These are phyloP conservation scores for Psilanteris sp. DNA, from an alignment of 1,140 invertebrate species.

Conservation along the genomic window DNA sequence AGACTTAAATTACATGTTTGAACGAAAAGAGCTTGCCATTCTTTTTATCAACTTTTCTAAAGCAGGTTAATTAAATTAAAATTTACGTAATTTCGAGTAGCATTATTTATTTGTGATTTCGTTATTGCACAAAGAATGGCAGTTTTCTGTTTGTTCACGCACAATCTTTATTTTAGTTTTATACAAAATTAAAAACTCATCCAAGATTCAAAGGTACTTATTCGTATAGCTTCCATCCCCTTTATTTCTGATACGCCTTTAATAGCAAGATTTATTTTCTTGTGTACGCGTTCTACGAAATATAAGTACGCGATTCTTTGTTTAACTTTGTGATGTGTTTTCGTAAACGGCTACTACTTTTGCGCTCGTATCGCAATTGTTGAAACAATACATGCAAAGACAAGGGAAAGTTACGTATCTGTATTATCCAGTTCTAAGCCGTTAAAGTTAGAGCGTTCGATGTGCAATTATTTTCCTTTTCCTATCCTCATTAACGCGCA, in stretches of 20 bases:
- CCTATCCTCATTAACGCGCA: conserved; percentile 19
- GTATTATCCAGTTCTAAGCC: conserved; percentile 15
- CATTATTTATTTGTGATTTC: conserved; percentile 34
- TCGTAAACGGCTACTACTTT: conserved; percentile 12
- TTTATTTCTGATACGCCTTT: conserved; percentile 27
- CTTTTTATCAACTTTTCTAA: conserved; percentile 33
- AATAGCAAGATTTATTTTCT: conserved; percentile 48
- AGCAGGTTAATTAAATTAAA: conserved; percentile 45
- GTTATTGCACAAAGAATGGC: conserved; percentile 30
- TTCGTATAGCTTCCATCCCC: conserved; percentile 23
- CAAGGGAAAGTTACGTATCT: conserved; percentile 42
- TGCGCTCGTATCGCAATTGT: conserved; percentile 5
- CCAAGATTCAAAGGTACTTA: conserved; percentile 29
- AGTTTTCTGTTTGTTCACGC: conserved; percentile 23
- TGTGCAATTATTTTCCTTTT: conserved; percentile 23
- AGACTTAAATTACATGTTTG: conserved; percentile 43
- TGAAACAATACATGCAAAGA: conserved; percentile 38
- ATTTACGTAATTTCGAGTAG: conserved; percentile 47
- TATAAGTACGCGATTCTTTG: conserved; percentile 31
- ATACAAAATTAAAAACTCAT: conserved; percentile 48
- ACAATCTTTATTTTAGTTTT: conserved; percentile 40
- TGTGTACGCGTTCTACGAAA: conserved; percentile 27
- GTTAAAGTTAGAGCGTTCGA: conserved; percentile 21
- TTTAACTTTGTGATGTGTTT: conserved; percentile 26
- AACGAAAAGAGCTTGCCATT: conserved; percentile 34